These are phyloP conservation scores for Chrysoperla carnea DNA, from an alignment of 1,140 invertebrate species.

Conservation along the genomic window DNA sequence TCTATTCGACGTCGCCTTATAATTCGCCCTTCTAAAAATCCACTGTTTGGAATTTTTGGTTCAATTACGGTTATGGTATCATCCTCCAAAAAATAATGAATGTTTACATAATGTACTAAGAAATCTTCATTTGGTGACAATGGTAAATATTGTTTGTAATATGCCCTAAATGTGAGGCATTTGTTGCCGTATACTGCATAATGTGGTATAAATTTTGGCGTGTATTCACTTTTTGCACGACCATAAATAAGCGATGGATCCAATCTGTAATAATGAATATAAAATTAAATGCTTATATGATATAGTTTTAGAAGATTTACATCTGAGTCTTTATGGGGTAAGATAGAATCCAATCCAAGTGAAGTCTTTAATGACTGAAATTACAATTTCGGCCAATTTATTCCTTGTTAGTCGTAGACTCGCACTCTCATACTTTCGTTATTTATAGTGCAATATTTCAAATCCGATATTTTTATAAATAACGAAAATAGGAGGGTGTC, in stretches of 20 bases:
- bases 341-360: no score
- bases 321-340: no score
- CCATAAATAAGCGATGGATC: constrained; percentile 63
- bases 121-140: constrained; percentile 56
- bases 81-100: constrained; percentile 76
- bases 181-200: constrained; percentile 62
- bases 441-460: no score
- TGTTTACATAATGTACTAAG: constrained; percentile 55
- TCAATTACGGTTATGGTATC: constrained; percentile 70
- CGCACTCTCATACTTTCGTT: no score
- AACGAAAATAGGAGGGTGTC: no score
- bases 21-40: constrained; percentile 55
- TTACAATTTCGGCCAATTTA: no score
- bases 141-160: constrained; percentile 42
- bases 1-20: constrained; percentile 53
- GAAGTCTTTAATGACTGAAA: no score
- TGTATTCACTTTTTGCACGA: constrained; percentile 34
- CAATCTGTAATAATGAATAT: constrained; percentile 27
- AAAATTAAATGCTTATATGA: no score
- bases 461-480: no score
- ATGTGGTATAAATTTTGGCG: constrained; percentile 48
- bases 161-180: constrained; percentile 45
- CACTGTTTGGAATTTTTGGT: constrained; percentile 47
- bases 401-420: no score
- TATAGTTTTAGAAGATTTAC: no score